A percentile compares a stretch with the other conserved stretches of the same genome.
Conservation (phyloP, 2,797 vertebrate species). For the Gambelia wislizenii region DNA sequence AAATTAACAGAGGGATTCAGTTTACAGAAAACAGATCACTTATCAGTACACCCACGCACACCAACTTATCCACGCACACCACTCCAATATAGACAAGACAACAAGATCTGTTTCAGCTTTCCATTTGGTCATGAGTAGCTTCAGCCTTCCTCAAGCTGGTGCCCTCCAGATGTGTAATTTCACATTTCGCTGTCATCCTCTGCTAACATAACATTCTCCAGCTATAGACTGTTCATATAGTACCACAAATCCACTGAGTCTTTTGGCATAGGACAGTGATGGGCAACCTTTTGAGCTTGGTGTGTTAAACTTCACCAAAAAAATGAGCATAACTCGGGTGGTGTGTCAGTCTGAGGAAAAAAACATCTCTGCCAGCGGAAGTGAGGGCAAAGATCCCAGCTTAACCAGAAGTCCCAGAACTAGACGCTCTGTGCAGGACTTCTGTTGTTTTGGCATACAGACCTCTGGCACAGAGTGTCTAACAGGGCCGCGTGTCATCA, state of each 20-base stretch:
- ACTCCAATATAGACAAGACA: neutral
- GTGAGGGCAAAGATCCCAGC: too few species aligned
- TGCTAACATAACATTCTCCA: neutral
- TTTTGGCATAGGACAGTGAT: neutral
- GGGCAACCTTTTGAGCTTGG: too few species aligned
- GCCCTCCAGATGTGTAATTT: neutral
- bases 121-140: neutral
- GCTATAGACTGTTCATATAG: neutral
- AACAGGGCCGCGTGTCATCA: too few species aligned
- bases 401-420: too few species aligned
- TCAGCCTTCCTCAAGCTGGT: neutral
- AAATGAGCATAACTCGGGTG: too few species aligned
- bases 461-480: too few species aligned
- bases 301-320: too few species aligned
- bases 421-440: too few species aligned
- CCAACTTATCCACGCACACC: neutral
- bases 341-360: too few species aligned
- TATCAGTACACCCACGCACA: neutral
- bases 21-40: neutral
- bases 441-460: too few species aligned
- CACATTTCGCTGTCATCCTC: neutral
- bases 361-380: too few species aligned
- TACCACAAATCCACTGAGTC: neutral
- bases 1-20: neutral
- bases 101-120: neutral